Evolutionary conservation across 2,113 vertebrate species (phyloP).

Genomic region (Caranx ignobilis): DNA sequence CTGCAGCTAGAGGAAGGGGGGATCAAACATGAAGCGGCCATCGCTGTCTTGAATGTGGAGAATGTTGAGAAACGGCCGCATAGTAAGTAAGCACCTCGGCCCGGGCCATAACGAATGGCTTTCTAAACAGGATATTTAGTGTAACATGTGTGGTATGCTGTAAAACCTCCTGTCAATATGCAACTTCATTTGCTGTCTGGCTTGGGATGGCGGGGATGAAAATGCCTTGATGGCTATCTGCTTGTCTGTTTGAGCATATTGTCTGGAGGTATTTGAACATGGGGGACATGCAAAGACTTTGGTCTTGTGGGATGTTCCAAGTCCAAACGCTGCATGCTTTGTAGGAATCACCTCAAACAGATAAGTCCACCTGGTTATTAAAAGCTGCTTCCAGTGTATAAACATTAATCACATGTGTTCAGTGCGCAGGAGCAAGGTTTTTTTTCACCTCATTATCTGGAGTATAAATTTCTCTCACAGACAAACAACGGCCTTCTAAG

Average conservation of each 20-base stretch:
- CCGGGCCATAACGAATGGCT: conserved; percentile 25
- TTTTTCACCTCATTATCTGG: conserved; percentile 49
- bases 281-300: conserved; percentile 8
- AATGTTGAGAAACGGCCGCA: conserved; percentile 47
- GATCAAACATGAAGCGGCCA: conserved; percentile 32
- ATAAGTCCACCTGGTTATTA: conserved; percentile 8
- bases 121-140: conserved; percentile 49
- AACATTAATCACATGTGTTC: conserved; percentile 62
- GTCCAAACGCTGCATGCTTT: background rate
- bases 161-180: conserved; percentile 48
- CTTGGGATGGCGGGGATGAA: conserved; percentile 6
- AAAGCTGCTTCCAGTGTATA: conserved; percentile 29
- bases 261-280: conserved; percentile 12
- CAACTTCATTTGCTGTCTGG: conserved; percentile 46
- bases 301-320: conserved; percentile 21
- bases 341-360: conserved; percentile 17
- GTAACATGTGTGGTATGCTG: conserved; percentile 41
- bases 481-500: conserved; percentile 65
- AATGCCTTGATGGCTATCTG: conserved; percentile 35
- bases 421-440: conserved; percentile 20
- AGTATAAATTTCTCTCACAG: conserved; percentile 59
- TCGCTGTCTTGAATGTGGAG: conserved; percentile 38
- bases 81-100: conserved; percentile 24
- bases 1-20: conserved; percentile 15
- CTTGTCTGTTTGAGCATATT: conserved; percentile 18